Evolutionary conservation across 2,888 invertebrate species (phyloP), one percentile per base, ranked within the genome.

Genomic region (Incurvaria masculella): DNA sequence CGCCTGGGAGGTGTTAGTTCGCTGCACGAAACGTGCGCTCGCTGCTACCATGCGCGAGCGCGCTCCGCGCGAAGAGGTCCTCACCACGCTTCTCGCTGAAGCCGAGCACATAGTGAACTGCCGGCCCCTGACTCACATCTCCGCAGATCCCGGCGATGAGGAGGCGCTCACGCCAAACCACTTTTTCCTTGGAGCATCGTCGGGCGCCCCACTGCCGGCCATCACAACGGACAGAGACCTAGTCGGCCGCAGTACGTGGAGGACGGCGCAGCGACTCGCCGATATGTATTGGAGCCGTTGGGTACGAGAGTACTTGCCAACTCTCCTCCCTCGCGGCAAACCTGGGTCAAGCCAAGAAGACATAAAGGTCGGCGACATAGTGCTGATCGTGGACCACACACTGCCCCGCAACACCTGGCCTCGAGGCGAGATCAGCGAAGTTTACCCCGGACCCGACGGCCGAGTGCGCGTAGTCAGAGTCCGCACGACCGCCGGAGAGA

Each of bases 81-180:
- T 48, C 4, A n/a, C 10, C n/a, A 49, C 49, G 16, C n/a, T 49
- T 4, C 38, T 45, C 5, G 16, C 18, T 21, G 49, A 46, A 18
- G 46, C 26, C 19, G 45, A 46, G 20, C 21, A 40, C 10, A 27
- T 44, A 6, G 45, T 45, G 2, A 49, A 45, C 17, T 20, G 21
- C 14, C 23, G 45, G 2, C 45, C 45, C 2, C 45, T 44, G 5
- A 48, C 48, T 3, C 42, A 46, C 16, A 19, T 46, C 2, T 42
- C 46, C 17, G 26, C 42, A 6, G 17, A 43, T 8, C 18, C 33
- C 19, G 33, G n/a, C 8, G 19, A 38, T 16, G 48, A 45, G n/a
- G 48, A 44, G 14, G 44, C 48, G 4, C 17, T 48, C 2, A 48
- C 45, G n/a, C 48, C 48, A 18, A 14, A n/a, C 16, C 45, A 44